Percentiles rank a stretch among this genome's conserved stretches.
Evolutionary conservation across 1,140 invertebrate species (phyloP).

Genomic region (Cydia amplana): DNA sequence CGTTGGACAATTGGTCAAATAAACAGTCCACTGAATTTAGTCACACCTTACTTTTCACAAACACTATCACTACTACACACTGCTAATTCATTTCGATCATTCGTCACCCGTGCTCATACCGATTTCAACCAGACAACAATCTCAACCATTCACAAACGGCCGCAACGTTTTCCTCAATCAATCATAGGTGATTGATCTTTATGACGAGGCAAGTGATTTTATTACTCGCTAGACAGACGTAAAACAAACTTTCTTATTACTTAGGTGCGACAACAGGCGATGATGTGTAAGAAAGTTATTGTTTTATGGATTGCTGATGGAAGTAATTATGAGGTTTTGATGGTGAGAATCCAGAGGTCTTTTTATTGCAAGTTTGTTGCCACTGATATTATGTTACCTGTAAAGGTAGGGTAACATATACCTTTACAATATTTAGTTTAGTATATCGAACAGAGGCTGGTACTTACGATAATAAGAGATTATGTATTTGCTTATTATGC

Average conservation of each 20-base stretch:
- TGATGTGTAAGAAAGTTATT: constrained; percentile 12
- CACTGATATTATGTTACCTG: background rate
- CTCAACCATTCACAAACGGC: background rate
- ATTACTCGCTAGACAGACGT: background rate
- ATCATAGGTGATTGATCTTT: constrained; percentile 10
- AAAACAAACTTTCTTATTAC: constrained; percentile 18
- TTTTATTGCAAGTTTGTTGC: background rate
- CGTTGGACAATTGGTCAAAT: background rate
- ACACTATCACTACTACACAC: background rate
- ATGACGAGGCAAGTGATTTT: constrained; percentile 1
- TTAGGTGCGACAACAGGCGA: background rate
- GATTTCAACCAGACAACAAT: constrained; percentile 1
- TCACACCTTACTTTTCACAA: background rate
- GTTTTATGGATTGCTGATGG: background rate
- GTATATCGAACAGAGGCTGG: no score
- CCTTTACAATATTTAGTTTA: no score
- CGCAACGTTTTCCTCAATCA: background rate
- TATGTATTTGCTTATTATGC: no score
- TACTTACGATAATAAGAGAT: no score
- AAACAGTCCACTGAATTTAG: background rate
- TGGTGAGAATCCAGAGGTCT: background rate
- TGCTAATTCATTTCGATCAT: background rate
- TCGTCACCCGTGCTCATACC: constrained; percentile 8
- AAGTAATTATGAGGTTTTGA: constrained; percentile 16
- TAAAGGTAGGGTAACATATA: no score